These are phyloP conservation scores for Chaetodon auriga DNA, from an alignment of 2,113 vertebrate species.

Conservation along the genomic window DNA sequence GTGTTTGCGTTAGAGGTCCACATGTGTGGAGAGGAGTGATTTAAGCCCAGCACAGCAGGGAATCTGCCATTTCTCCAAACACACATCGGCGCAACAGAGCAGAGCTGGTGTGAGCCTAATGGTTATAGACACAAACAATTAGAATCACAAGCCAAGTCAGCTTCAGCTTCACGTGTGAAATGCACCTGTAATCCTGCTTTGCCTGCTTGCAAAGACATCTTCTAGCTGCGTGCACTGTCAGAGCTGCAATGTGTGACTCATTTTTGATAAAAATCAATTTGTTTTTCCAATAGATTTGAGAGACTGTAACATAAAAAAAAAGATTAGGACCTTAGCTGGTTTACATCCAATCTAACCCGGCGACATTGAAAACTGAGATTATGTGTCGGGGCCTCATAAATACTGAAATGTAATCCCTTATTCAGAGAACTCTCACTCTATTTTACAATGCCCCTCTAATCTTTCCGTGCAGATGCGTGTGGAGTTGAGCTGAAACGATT, in stretches of 20 bases:
- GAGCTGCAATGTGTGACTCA: slow-evolving; percentile 4
- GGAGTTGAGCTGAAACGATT: background rate
- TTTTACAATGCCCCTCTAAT: background rate
- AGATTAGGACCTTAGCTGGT: slow-evolving; percentile 42
- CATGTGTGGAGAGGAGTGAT: slow-evolving; percentile 64
- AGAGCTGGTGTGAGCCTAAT: slow-evolving; percentile 68
- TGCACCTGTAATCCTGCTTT: slow-evolving; percentile 34
- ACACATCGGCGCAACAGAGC: slow-evolving; percentile 62
- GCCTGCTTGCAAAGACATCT: background rate
- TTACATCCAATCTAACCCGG: slow-evolving; percentile 30
- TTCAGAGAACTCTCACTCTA: background rate
- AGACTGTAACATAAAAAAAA: slow-evolving; percentile 34
- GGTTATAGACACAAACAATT: slow-evolving; percentile 73
- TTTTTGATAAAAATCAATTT: slow-evolving; percentile 40
- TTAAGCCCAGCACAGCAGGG: slow-evolving; percentile 66
- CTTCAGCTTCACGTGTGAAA: slow-evolving; percentile 2
- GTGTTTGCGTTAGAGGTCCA: slow-evolving; percentile 68
- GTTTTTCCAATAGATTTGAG: slow-evolving; percentile 34
- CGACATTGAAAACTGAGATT: slow-evolving; percentile 39
- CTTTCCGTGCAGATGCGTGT: background rate
- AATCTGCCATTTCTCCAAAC: slow-evolving; percentile 68
- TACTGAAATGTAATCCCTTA: slow-evolving; percentile 45
- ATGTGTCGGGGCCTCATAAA: slow-evolving; percentile 27
- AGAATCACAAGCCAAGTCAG: slow-evolving; percentile 49
- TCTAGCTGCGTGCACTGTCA: background rate